Base-by-base conservation (phyloP, 1,140 invertebrate species). In the Diuraphis noxia region DNA sequence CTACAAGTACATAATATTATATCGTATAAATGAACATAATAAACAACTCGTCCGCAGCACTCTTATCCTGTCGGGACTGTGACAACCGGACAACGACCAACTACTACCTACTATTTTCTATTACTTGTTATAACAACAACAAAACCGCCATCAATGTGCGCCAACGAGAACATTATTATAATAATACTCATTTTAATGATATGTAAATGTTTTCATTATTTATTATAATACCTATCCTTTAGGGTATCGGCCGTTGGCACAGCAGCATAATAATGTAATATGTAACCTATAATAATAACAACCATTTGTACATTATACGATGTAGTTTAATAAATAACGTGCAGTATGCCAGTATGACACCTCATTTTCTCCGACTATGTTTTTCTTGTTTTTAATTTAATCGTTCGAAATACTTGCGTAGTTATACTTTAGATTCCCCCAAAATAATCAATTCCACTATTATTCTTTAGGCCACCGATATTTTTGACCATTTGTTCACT, bases 131-230 rank as follows among this genome's bases (percentile, higher is more conserved):
- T 19, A n/a, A 34, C 30, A 72, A 72, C 56, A 72, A 72, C 30
- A n/a, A 72, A 72, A 72, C 30, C 56, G 4, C 56, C 30, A n/a
- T 72, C 30, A 72, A 13, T 72, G 56, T n/a, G 56, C 10, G 3
- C 56, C 56, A 72, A 72, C 56, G n/a, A 72, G 30, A 5, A 72
- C 6, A 72, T 72, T 72, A n/a, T 63, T 63, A 63, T 63, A n/a
- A 63, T 63, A 63, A 49, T 49, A 49, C 43, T 21, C 19, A 72
- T n/a, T n/a, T 21, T 72, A n/a, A 34, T n/a, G 30, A 72, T 72
- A 72, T 72, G 56, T 72, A 72, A 72, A 72, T 72, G 56, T 72
- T 72, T n/a, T 72, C n/a, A 72, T 72, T 72, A 72, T 72, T 72
- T 72, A 72, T 72, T n/a, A 72, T 72, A 17, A n/a, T 72, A n/a